phyloP scores from a whole-genome alignment of 2,888 invertebrate genomes.

The Andrena trimmerana region DNA sequence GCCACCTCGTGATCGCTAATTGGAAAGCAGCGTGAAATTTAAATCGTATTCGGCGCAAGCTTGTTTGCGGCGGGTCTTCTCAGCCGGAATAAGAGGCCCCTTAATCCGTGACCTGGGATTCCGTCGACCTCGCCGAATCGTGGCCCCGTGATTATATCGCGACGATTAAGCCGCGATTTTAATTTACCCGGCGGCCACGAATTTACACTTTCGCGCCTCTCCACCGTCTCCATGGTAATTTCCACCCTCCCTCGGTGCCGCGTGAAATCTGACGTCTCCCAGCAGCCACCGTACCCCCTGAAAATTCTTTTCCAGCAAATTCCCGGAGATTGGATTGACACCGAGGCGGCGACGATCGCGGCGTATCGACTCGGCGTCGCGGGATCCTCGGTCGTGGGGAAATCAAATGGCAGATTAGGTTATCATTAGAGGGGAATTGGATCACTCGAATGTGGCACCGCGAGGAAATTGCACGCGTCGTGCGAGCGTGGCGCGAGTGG shows the following conservation, averaged over 20 bases:
- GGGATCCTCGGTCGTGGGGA: not conserved
- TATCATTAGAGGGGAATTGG: slow-evolving; percentile 22
- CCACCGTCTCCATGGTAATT: slow-evolving; percentile 24
- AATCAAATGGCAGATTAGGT: slow-evolving; percentile 38
- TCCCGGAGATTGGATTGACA: slow-evolving; percentile 44
- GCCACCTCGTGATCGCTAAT: slow-evolving; percentile 52
- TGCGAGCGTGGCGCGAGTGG: not conserved
- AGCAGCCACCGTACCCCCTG: not conserved
- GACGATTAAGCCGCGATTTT: slow-evolving; percentile 48
- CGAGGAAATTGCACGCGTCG: not conserved
- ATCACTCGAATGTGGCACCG: not conserved
- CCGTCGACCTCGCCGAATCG: slow-evolving; percentile 1
- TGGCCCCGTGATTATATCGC: slow-evolving; percentile 17
- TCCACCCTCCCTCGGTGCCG: not conserved
- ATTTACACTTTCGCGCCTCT: slow-evolving; percentile 20
- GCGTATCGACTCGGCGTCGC: slow-evolving; percentile 20
- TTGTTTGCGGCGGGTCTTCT: slow-evolving; percentile 30
- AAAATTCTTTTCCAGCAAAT: not conserved
- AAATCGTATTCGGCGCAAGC: slow-evolving; percentile 52
- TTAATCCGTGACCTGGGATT: slow-evolving; percentile 25
- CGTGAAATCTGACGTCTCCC: slow-evolving; percentile 31
- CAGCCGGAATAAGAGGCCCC: slow-evolving; percentile 11
- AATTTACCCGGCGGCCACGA: slow-evolving; percentile 33
- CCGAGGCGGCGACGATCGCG: slow-evolving; percentile 18
- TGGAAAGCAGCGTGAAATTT: slow-evolving; percentile 59